Evolutionary conservation across 2,888 invertebrate species (phyloP), one percentile per base, ranked within the genome.

Genomic region (Hirtodrosophila cameraria): DNA sequence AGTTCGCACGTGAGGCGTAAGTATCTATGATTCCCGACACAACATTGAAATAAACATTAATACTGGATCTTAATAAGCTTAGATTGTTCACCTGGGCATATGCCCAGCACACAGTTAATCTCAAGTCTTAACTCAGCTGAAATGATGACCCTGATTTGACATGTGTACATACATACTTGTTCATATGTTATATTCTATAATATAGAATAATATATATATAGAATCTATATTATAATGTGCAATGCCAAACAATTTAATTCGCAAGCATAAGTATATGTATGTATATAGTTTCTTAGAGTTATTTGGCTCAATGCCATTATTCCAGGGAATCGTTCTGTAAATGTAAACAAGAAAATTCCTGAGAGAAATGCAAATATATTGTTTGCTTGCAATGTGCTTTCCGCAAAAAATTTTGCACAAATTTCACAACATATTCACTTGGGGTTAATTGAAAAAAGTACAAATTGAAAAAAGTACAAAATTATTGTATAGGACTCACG

Each of bases 1-100:
- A 49, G 31, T 45, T 25, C 38, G 64, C 60, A 74, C 76, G 73
- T 76, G 67, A 67, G 42, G 27, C 59, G 38, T 54, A 61, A 58
- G 61, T 52, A 39, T 57, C 58, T 66, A 61, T 57, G 60, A 63
- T 54, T 60, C 59, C 31, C 33, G 23, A 4, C 33, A 57, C 16
- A 50, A 28, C 20, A 50, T 42, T 35, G 45, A 39, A 43, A 66
- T 49, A 52, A 48, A 55, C 30, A 53, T 53, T 48, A 12, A 60
- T 38, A 38, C 28, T 43, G 28, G 15, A 27, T 43, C 30, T 36
- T 45, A 31, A 48, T 35, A 9, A 58, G 66, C 72, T 59, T 65
- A 53, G 27, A 15, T 11, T 35, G 23, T 38, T 20, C 28, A 16
- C n/a, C 20, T 12, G 23, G 8, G 16, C 15, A 35, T 12, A 16